Evolutionary conservation across 2,113 vertebrate species (phyloP).

Genomic region (Dicrurus megarhynchus): DNA sequence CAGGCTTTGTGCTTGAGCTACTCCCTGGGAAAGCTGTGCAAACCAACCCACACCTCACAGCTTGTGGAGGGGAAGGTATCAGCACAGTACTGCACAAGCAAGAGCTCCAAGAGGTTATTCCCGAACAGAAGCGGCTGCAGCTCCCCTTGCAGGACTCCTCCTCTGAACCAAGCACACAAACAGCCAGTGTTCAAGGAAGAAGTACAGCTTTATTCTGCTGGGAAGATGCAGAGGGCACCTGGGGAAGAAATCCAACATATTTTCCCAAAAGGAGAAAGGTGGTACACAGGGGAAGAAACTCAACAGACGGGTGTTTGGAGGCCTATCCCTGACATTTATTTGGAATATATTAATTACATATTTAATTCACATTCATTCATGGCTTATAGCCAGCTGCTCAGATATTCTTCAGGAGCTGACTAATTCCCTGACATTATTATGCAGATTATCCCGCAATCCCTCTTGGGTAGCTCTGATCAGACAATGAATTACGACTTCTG

Average conservation of each 20-base stretch:
- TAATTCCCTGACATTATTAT: slow-evolving; percentile 5
- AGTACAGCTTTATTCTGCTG: not conserved
- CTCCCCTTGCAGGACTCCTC: not conserved
- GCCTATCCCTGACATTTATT: not conserved
- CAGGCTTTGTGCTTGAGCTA: not conserved
- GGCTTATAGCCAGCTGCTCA: slow-evolving; percentile 3
- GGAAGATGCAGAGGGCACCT: not conserved
- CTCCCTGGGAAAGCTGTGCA: not conserved
- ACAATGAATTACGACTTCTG: not conserved
- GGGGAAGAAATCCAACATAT: not conserved
- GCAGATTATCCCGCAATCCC: not conserved
- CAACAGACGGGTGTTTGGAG: not conserved
- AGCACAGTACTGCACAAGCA: rapidly evolving
- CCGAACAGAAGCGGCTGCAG: not conserved
- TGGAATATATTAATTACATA: not conserved
- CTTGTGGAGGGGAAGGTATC: not conserved
- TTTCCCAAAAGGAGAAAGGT: not conserved
- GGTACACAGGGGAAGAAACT: not conserved
- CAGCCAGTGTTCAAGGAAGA: not conserved
- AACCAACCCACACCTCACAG: not conserved
- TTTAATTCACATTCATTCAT: not conserved
- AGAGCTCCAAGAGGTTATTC: not conserved
- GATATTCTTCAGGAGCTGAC: not conserved
- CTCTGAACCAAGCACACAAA: not conserved
- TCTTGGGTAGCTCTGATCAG: not conserved